Evolutionary conservation across 2,888 invertebrate species (phyloP).

Genomic region (Eueremaeus valkanovi): DNA sequence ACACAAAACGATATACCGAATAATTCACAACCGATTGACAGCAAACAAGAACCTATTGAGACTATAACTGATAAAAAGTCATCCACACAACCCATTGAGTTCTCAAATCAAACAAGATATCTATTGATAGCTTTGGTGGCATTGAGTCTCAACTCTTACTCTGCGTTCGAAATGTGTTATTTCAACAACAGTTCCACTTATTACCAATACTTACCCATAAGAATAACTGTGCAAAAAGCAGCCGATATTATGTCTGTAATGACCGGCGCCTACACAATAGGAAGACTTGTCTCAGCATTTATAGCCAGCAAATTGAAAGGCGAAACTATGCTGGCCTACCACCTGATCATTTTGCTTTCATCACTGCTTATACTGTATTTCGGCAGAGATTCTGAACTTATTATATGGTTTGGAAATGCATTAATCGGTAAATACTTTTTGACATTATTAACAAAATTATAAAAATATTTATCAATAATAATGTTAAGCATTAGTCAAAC

Average conservation of each 20-base stretch:
- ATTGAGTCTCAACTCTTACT: not conserved
- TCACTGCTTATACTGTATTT: not conserved
- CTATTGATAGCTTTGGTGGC: not conserved
- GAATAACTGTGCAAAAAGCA: not conserved
- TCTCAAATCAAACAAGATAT: not conserved
- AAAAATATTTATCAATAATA: not conserved
- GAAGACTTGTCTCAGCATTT: not conserved
- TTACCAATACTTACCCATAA: not conserved
- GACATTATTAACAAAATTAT: too few relatives aligned
- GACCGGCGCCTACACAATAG: not conserved
- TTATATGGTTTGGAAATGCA: not conserved
- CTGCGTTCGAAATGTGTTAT: not conserved
- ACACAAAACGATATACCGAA: too few relatives aligned
- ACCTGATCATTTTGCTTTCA: not conserved
- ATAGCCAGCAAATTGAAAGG: not conserved
- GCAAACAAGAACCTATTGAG: too few relatives aligned
- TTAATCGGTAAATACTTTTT: not conserved
- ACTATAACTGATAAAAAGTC: too few relatives aligned
- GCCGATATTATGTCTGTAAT: not conserved
- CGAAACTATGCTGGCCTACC: not conserved
- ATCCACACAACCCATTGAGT: too few relatives aligned
- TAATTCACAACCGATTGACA: too few relatives aligned
- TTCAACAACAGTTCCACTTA: conserved; percentile 1
- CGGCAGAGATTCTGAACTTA: not conserved
- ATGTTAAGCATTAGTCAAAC: not conserved